Conservation (phyloP, 2,888 invertebrate genomes). For the Drosophila ezoana region DNA sequence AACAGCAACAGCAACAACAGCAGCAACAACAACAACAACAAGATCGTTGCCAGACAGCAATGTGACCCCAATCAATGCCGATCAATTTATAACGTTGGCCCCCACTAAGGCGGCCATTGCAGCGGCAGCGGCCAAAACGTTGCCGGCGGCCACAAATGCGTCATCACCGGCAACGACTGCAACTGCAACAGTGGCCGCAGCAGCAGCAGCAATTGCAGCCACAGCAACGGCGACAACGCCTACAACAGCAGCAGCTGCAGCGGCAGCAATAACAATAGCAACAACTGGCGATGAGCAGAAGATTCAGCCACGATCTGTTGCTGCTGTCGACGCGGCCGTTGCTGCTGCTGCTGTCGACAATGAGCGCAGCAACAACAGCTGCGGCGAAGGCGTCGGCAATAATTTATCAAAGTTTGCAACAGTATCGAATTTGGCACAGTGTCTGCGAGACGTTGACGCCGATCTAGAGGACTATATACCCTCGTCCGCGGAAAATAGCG, state of each 20-base stretch:
- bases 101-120: constrained; percentile 68
- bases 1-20: constrained; percentile 37
- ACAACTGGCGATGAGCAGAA: constrained; percentile 35
- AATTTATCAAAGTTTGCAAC: constrained; percentile 85
- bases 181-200: constrained; percentile 39
- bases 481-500: constrained; percentile 82
- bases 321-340: constrained; percentile 19
- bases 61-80: constrained; percentile 82
- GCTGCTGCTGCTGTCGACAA: constrained; percentile 27
- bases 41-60: constrained; percentile 61
- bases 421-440: constrained; percentile 85
- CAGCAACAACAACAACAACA: constrained; percentile 24
- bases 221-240: constrained; percentile 36
- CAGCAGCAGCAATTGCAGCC: constrained; percentile 29
- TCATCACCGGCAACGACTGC: constrained; percentile 61
- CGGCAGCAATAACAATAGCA: constrained; percentile 34
- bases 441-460: constrained; percentile 85
- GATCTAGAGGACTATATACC: constrained; percentile 85
- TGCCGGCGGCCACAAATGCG: constrained; percentile 61
- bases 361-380: constrained; percentile 63
- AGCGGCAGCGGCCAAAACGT: constrained; percentile 38
- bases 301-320: constrained; percentile 28
- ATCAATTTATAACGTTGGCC: constrained; percentile 81
- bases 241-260: constrained; percentile 40
- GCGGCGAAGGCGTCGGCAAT: constrained; percentile 77